Percentiles rank a stretch among this genome's conserved stretches.
Evolutionary conservation across 2,113 vertebrate species (phyloP).

Genomic region (Piaya cayana): DNA sequence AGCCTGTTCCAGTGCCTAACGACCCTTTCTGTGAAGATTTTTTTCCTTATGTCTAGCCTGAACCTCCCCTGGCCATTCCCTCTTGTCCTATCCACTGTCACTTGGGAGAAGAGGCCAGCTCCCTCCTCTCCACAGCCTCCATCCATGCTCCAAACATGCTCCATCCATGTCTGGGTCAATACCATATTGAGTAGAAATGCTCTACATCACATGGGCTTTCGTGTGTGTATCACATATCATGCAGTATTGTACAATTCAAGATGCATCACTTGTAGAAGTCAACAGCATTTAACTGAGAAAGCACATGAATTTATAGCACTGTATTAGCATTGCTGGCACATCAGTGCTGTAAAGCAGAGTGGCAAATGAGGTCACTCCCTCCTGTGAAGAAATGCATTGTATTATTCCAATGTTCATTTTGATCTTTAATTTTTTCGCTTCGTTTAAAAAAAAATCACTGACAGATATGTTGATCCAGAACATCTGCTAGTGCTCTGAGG

Average conservation of each 20-base stretch:
- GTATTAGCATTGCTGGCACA: constrained; percentile 57
- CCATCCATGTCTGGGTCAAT: not conserved
- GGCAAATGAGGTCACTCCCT: constrained; percentile 31
- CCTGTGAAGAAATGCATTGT: constrained; percentile 23
- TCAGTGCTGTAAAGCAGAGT: not conserved
- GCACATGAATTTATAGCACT: constrained; percentile 3
- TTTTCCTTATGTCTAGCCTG: too few species aligned
- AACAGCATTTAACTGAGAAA: constrained; percentile 34
- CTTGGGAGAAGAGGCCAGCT: too few species aligned
- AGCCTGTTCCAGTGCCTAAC: too few species aligned
- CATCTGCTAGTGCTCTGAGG: not conserved
- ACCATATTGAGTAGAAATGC: not conserved
- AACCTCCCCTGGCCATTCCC: too few species aligned
- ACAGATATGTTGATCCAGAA: constrained; percentile 4
- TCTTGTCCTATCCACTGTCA: too few species aligned
- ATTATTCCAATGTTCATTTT: constrained; percentile 38
- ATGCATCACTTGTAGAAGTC: not conserved
- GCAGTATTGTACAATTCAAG: not conserved
- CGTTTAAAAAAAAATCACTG: not conserved
- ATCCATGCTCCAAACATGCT: too few species aligned
- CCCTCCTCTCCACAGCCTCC: too few species aligned
- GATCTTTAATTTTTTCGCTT: constrained; percentile 65
- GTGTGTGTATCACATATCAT: fast-evolving
- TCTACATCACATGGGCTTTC: not conserved
- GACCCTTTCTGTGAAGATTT: too few species aligned